A percentile compares a stretch with the other conserved stretches of the same genome.
Evolutionary conservation across 2,888 invertebrate species (phyloP).

Genomic region (Acanthoscelides obtectus): DNA sequence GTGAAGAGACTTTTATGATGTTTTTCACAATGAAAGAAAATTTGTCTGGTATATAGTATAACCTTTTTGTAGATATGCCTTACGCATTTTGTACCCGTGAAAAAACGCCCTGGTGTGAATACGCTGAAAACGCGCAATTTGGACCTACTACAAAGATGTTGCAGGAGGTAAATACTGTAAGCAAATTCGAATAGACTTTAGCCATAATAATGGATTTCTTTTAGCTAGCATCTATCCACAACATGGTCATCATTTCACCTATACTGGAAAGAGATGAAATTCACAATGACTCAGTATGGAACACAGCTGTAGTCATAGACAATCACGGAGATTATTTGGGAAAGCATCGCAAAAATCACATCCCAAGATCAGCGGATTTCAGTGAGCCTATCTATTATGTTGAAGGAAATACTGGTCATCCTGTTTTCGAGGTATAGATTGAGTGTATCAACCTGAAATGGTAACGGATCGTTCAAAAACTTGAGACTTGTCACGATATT

Average conservation of each 20-base stretch:
- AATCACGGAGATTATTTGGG: conserved; percentile 81
- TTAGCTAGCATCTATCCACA: conserved; percentile 70
- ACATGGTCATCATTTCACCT: conserved; percentile 92
- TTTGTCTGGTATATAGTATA: no score
- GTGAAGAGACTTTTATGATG: no score
- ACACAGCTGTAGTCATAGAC: conserved; percentile 89
- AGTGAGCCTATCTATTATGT: conserved; percentile 95
- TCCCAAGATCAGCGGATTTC: conserved; percentile 94
- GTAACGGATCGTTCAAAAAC: no score
- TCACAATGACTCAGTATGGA: conserved; percentile 86
- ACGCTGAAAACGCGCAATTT: conserved; percentile 80
- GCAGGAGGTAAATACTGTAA: conserved; percentile 58
- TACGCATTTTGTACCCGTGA: conserved; percentile 96
- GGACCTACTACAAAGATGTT: conserved; percentile 83
- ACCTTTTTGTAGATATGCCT: conserved; percentile 81
- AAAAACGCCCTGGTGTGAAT: conserved; percentile 90
- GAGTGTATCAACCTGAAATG: no score
- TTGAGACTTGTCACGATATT: no score
- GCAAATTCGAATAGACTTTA: neutral
- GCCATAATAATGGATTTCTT: conserved; percentile 14
- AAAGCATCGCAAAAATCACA: conserved; percentile 96
- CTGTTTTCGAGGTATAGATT: conserved; percentile 68
- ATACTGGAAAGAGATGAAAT: conserved; percentile 85
- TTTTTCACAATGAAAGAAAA: no score
- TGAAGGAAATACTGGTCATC: conserved; percentile 92